These are phyloP conservation scores for Cliona cf. orientalis DNA, from an alignment of 37 sponge, comb jelly and placozoan genomes.

Conservation along the genomic window DNA sequence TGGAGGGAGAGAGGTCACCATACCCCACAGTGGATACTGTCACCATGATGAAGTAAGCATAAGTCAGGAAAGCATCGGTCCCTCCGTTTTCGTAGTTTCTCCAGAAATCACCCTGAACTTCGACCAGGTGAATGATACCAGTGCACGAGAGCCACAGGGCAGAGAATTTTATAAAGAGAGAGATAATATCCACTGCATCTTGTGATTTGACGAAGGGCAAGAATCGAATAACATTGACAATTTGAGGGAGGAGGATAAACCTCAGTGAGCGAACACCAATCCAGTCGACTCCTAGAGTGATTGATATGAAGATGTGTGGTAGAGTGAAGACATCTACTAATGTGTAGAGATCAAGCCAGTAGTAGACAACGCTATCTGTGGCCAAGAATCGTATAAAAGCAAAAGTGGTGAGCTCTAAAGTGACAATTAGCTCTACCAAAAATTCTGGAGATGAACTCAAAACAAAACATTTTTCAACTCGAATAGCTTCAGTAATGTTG, in stretches of 20 bases:
- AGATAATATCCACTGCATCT: constrained; percentile 12
- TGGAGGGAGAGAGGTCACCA: constrained; percentile 73
- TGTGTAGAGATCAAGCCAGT: constrained; percentile 61
- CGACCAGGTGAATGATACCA: constrained; percentile 78
- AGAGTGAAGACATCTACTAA: constrained; percentile 80
- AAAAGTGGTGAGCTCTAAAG: constrained; percentile 16
- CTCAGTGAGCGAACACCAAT: constrained; percentile 65
- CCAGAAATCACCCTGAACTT: constrained; percentile 86
- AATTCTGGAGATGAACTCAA: neutral
- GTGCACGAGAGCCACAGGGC: constrained; percentile 60
- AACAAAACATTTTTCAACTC: neutral
- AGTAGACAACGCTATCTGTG: constrained; percentile 16
- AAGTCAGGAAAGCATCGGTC: constrained; percentile 18
- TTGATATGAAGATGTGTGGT: constrained; percentile 58
- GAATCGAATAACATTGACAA: constrained; percentile 29
- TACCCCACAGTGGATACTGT: constrained; percentile 91
- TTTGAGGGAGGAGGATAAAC: constrained; percentile 60
- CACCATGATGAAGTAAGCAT: constrained; percentile 75
- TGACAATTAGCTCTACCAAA: constrained; percentile 39
- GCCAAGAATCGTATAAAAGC: constrained; percentile 48
- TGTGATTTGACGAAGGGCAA: constrained; percentile 34
- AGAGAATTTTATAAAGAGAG: constrained; percentile 40
- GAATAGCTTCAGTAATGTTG: too few species aligned
- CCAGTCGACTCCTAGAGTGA: constrained; percentile 68
- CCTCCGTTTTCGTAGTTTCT: constrained; percentile 9